A percentile compares a stretch with the other conserved stretches of the same genome.
phyloP scores from a whole-genome alignment of 2,888 invertebrate genomes.

The Chouioia cunea region DNA sequence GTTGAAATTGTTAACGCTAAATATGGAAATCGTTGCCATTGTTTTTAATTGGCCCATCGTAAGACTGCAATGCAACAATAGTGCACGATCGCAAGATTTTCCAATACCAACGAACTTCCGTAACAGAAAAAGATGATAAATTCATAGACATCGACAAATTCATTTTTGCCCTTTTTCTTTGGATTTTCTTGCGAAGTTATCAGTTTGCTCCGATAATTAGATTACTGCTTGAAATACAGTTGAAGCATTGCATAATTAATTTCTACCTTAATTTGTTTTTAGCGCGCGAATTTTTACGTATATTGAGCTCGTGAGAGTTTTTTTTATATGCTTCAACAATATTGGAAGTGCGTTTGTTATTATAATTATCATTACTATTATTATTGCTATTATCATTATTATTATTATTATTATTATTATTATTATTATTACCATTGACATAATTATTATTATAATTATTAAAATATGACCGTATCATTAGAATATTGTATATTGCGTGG shows the following conservation, averaged over 20 bases:
- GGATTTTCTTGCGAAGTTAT: conserved; percentile 40
- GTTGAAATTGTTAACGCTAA: conserved; percentile 49
- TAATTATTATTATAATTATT: conserved; percentile 27
- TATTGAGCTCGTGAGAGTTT: conserved; percentile 28
- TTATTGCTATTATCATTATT: conserved; percentile 17
- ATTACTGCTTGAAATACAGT: conserved; percentile 40
- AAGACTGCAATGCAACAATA: conserved; percentile 56
- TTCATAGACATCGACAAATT: conserved; percentile 18
- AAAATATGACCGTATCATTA: conserved; percentile 25
- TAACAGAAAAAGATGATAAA: conserved; percentile 6
- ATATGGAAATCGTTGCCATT: conserved; percentile 53
- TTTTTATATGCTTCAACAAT: conserved; percentile 42
- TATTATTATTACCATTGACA: conserved; percentile 15
- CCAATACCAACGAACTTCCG: conserved; percentile 27
- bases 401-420: conserved; percentile 17
- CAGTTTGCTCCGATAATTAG: conserved; percentile 47
- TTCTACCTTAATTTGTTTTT: conserved; percentile 35
- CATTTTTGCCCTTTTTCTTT: conserved; percentile 24
- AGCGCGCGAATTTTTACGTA: conserved; percentile 27
- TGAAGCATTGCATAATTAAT: conserved; percentile 40
- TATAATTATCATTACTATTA: conserved; percentile 29
- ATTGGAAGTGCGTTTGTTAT: conserved; percentile 43
- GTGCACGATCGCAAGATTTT: conserved; percentile 36
- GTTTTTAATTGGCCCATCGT: conserved; percentile 54
- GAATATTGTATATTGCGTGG: conserved; percentile 26